These are phyloP conservation scores for Archilochus colubris DNA, from an alignment of 2,113 vertebrate species.

Conservation along the genomic window DNA sequence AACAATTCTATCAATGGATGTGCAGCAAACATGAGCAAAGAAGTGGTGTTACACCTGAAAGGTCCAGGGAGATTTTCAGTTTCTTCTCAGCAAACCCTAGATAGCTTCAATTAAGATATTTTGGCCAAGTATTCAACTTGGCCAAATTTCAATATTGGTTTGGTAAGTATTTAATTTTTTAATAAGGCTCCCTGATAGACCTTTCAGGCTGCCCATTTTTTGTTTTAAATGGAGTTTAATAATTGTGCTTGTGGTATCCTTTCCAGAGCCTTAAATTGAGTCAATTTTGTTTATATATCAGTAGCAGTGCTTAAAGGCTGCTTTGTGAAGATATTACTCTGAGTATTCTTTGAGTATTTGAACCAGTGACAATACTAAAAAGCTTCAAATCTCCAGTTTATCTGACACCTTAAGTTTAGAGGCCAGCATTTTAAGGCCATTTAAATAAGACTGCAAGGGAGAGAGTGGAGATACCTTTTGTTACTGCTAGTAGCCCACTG, in stretches of 20 bases:
- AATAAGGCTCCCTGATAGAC: neutral
- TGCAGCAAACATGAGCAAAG: neutral
- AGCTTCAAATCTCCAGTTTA: neutral
- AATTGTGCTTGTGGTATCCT: neutral
- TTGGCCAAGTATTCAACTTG: neutral
- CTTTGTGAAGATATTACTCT: neutral
- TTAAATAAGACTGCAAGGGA: neutral
- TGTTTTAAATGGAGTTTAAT: neutral
- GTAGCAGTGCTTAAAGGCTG: neutral
- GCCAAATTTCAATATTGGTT: neutral
- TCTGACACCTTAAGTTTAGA: neutral
- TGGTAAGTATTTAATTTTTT: neutral
- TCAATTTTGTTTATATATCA: neutral
- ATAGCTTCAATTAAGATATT: neutral
- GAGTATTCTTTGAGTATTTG: neutral
- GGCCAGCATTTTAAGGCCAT: neutral
- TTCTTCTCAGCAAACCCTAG: neutral
- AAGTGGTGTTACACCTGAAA: neutral
- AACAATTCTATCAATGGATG: neutral
- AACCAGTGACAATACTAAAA: neutral
- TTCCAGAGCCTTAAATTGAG: neutral
- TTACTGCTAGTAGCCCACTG: neutral
- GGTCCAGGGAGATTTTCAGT: neutral
- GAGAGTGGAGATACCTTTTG: neutral
- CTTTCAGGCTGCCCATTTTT: neutral